A percentile compares a stretch with the other conserved stretches of the same genome.
Conservation (phyloP, 2,113 vertebrate genomes). For the Coptodon bakossiorum region DNA sequence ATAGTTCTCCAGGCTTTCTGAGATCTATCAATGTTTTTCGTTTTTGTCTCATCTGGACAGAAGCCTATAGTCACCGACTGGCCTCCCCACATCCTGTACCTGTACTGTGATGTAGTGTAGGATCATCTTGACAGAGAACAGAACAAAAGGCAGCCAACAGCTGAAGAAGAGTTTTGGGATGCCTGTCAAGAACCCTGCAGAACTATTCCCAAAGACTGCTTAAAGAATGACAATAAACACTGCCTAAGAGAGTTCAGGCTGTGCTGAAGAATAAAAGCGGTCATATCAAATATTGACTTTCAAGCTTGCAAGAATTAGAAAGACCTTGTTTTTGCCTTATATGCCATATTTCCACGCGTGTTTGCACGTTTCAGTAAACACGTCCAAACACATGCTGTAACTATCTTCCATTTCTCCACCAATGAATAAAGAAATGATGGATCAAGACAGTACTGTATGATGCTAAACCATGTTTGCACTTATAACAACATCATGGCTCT, state of each 20-base stretch:
- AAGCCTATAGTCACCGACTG: not conserved
- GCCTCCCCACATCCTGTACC: not conserved
- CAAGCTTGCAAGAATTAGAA: accelerated
- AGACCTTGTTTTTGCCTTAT: not conserved
- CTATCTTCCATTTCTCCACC: not conserved
- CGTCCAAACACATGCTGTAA: not conserved
- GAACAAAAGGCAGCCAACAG: not conserved
- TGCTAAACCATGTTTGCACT: not conserved
- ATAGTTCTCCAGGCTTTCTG: not conserved
- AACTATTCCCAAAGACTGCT: not conserved
- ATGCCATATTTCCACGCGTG: not conserved
- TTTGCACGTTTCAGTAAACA: not conserved
- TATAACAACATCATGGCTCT: not conserved
- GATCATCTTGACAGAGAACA: not conserved
- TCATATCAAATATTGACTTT: not conserved
- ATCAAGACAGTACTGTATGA: not conserved
- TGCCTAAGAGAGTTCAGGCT: not conserved
- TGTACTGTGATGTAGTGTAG: not conserved
- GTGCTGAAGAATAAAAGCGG: not conserved
- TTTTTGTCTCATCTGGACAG: not conserved
- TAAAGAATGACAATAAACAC: not conserved
- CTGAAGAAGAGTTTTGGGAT: not conserved
- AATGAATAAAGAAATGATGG: not conserved
- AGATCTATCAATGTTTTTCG: accelerated
- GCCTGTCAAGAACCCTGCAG: not conserved